Evolutionary conservation across 2,113 vertebrate genomes (phyloP).

Genomic region (Bos taurus): ARS-UCD2.0 NC_037335.1:99206001-99206500

Average conservation of each 20-base stretch:
- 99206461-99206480: conserved; percentile 61
- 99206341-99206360: not conserved
- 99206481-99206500: conserved; percentile 31
- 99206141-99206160: not conserved
- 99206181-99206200: not conserved
- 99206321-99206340: conserved; percentile 46
- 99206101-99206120: not conserved
- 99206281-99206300: not conserved
- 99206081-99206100: conserved; percentile 11
- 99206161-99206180: conserved; percentile 33
- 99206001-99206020: not conserved
- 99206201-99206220: conserved; percentile 21
- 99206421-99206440: conserved; percentile 34
- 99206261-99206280: not conserved
- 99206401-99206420: not conserved
- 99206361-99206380: not conserved
- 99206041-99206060: conserved; percentile 27
- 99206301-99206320: not conserved
- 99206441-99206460: not conserved
- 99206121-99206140: not conserved
- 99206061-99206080: not conserved
- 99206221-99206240: not conserved
- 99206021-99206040: not conserved
- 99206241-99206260: not conserved
- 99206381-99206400: conserved; percentile 36